Base-by-base conservation (phyloP, 2,888 invertebrate species). In the Encarsia formosa region DNA sequence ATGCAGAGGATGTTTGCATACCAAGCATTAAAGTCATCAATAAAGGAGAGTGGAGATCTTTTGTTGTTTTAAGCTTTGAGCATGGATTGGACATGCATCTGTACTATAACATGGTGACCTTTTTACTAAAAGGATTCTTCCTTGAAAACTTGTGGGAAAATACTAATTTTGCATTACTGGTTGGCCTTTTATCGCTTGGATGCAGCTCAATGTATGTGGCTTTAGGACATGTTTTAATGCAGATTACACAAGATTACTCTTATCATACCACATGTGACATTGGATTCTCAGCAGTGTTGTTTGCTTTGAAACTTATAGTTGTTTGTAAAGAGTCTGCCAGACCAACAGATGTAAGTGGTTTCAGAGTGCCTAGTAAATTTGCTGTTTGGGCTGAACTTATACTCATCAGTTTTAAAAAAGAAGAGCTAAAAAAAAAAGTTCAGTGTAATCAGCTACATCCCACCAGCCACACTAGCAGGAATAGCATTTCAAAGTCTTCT, bases 271-370 rank as follows among this genome's bases (percentile, higher is more conserved):
- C 77, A 4, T 84, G 84, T 68, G 82, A 83, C 11, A 79, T 84
- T 38, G 84, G 84, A 16, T 84, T 85, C 61, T 84, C 84, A 71
- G 82, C 81, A 44, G 81, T 84, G 5, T 65, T 84, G 35, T 84
- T 84, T 68, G 83, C 82, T 1, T 67, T 84, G 54, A 84, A 84
- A 69, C 81, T 83, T 55, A 75, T 68, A 65, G 78, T 67, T 35
- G 63, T 75, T 8, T 68, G 69, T 23, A 76, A 77, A 57, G 71
- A 74, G 52, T 59, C 57, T 1, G 69, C 70, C 32, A 66, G 68
- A 47, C 38, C 65, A 8, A 69, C 67, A 2, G 48, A 71, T 32
- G 62, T 76, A 1, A 69, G 67, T 22, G 75, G 73, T 9, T 59
- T 76, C 8, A 71, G 73, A 35, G 75, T 81, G 2, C 79, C 80